Evolutionary conservation across 2,113 vertebrate genomes (phyloP).

Genomic region (Hemichromis elongatus): DNA sequence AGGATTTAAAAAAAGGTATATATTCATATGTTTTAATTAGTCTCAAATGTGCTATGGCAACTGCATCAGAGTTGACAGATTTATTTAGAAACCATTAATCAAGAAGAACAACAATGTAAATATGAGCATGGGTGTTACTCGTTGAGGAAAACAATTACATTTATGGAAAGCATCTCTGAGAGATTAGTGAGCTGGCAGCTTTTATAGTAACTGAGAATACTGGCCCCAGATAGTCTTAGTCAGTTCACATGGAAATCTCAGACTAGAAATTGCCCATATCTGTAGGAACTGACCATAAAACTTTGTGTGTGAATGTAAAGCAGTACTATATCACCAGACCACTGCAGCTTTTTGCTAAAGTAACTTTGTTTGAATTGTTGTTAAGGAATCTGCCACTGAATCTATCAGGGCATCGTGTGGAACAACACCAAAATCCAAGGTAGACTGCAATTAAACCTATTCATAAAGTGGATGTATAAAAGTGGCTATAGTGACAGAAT

Average conservation of each 20-base stretch:
- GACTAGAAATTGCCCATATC: not conserved
- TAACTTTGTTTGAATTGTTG: not conserved
- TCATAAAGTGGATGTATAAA: not conserved
- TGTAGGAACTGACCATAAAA: not conserved
- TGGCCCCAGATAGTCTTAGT: not conserved
- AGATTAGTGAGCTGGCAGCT: not conserved
- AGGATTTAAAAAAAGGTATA: not conserved
- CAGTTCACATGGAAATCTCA: not conserved
- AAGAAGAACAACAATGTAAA: not conserved
- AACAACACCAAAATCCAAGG: conserved; percentile 13
- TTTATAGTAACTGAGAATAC: not conserved
- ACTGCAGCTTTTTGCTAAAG: not conserved
- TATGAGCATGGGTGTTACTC: not conserved
- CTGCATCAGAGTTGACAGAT: not conserved
- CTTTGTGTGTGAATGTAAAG: not conserved
- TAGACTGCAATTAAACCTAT: not conserved
- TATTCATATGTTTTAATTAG: not conserved
- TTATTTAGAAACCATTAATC: not conserved
- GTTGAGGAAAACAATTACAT: not conserved
- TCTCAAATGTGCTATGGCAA: not conserved
- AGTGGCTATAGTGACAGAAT: not conserved
- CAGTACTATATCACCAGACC: not conserved
- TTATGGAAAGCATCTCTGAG: not conserved
- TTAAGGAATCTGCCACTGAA: not conserved
- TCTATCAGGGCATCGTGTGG: not conserved